Conservation (phyloP, 2,888 invertebrate genomes). For the Philaethria dido region DNA sequence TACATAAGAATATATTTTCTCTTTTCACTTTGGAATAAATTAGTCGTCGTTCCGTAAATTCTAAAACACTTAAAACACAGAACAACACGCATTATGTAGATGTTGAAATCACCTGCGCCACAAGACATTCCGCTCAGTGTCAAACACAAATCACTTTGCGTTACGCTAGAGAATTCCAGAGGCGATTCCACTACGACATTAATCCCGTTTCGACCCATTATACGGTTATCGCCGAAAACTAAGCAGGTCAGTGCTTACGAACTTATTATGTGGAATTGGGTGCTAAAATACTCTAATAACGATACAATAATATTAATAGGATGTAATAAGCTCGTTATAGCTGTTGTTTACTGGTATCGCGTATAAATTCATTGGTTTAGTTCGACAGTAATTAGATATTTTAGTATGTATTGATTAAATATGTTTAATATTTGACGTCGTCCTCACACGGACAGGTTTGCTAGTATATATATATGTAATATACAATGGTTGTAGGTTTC, state of each 20-base stretch:
- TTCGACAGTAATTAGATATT: too few relatives aligned
- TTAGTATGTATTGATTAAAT: too few relatives aligned
- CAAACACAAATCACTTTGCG: slow-evolving; percentile 50
- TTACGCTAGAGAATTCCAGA: slow-evolving; percentile 28
- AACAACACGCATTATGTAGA: slow-evolving; percentile 49
- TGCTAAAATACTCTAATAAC: slow-evolving; percentile 9
- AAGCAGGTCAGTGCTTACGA: slow-evolving; percentile 7
- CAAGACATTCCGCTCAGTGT: slow-evolving; percentile 44
- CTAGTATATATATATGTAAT: too few relatives aligned
- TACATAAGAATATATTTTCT: neutral
- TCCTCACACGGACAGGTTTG: too few relatives aligned
- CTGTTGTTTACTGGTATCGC: neutral
- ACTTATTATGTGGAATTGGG: slow-evolving; percentile 9
- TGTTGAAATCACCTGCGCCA: slow-evolving; percentile 44
- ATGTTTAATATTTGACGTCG: too few relatives aligned
- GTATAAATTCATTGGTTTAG: neutral
- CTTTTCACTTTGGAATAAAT: neutral
- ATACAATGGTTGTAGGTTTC: too few relatives aligned
- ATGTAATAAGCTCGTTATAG: neutral
- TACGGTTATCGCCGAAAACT: slow-evolving; percentile 12
- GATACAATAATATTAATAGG: neutral
- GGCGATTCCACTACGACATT: slow-evolving; percentile 23
- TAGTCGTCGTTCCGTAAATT: slow-evolving; percentile 23
- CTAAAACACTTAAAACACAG: slow-evolving; percentile 36
- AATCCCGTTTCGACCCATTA: slow-evolving; percentile 22